phyloP scores from a whole-genome alignment of 2,797 vertebrate species.

The Molossus alvarezi region DNA sequence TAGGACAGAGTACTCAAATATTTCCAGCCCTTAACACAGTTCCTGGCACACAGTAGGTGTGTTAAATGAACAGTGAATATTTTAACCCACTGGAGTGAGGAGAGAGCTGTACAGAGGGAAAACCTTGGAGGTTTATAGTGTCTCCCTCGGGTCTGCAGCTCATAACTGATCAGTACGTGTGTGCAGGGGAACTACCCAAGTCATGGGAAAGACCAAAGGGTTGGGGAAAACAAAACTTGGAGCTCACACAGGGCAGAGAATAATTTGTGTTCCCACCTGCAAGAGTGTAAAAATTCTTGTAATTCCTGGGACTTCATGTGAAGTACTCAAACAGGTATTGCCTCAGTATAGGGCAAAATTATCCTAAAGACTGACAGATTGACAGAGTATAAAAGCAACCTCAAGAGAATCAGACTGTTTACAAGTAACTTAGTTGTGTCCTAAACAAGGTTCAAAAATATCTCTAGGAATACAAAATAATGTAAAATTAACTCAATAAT shows the following conservation, averaged over 20 bases:
- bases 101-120: not conserved
- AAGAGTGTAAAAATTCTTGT: not conserved
- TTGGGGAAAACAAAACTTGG: not conserved
- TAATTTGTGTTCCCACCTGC: not conserved
- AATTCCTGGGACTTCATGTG: not conserved
- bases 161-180: not conserved
- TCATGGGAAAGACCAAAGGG: not conserved
- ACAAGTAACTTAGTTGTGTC: slow-evolving; percentile 24
- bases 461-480: not conserved
- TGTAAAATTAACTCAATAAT: not conserved
- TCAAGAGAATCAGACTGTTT: not conserved
- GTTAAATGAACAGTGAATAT: not conserved
- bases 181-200: not conserved
- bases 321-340: not conserved
- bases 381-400: slow-evolving; percentile 11
- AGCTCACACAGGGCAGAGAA: not conserved
- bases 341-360: not conserved
- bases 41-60: too few species aligned
- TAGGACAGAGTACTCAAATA: not conserved
- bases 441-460: slow-evolving; percentile 25
- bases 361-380: not conserved
- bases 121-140: not conserved
- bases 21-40: not conserved
- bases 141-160: not conserved
- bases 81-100: not conserved